Evolutionary conservation across 2,888 invertebrate species (phyloP), one percentile per base, ranked within the genome.

Genomic region (Steromphala cineraria): DNA sequence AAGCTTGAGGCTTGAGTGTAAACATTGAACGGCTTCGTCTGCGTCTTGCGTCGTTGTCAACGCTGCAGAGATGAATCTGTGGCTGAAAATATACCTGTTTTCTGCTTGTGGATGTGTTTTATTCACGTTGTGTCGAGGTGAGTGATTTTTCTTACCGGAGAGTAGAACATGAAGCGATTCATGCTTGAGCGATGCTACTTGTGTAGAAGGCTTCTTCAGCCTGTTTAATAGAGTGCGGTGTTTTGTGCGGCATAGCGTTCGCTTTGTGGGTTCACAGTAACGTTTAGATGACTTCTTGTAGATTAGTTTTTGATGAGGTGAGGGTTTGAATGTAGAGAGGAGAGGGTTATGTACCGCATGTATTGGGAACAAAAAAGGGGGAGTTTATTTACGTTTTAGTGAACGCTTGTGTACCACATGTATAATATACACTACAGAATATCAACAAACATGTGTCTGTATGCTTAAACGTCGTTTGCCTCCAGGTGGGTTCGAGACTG

Each of bases 221-320:
- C 31, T 71, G 28, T 31, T 71, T 71, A 71, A 71, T 71, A 36
- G 31, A 71, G 31, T 36, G 31, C 17, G 19, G 71, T 36, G 67
- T 67, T 28, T 71, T 71, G 31, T 71, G 40, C 40, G 2, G 40
- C 31, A 28, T 71, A n/a, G 31, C n/a, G n/a, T 56, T 31, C n/a
- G 13, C 71, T 71, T 71, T 71, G 71, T 71, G 28, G 19, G 71
- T 71, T 71, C 36, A 71, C 71, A 71, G 71, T 71, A 40, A 71
- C 71, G 71, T 71, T 71, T 71, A 71, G 36, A 71, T 71, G 71
- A 71, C 17, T 71, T 71, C 36, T 36, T 71, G 36, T 28, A 36
- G 36, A 71, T 71, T 71, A 71, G 71, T 31, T 71, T 71, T 71
- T 71, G 71, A 71, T 71, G 71, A 71, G 71, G 71, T 71, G 71